Evolutionary conservation across 2,797 vertebrate species (phyloP), one percentile per base, ranked within the genome.

Genomic region (Gallinago stenura): DNA sequence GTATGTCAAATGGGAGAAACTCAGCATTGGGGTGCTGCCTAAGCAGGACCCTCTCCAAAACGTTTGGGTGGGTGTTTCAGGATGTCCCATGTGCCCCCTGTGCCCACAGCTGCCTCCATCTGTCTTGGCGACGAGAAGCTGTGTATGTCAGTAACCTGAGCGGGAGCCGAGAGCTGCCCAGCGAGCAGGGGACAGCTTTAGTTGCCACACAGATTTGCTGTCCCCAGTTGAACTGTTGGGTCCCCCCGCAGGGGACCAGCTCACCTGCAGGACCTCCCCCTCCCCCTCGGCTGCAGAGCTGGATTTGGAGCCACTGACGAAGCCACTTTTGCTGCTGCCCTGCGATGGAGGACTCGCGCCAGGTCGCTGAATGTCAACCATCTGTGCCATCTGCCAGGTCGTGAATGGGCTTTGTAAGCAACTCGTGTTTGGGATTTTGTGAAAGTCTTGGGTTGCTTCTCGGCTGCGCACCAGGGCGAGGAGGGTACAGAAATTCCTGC

Each of bases 401-500:
- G 48, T 28, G 48, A 30, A 16, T 0, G 15, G 68, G n/a, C 37
- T 69, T 10, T 28, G 12, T 11, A 2, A 83, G 72, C 33, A 48
- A n/a, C 28, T 77, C 10, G 0, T 33, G 33, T 3, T 69, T 13
- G 15, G 81, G 77, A 75, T 71, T 46, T 18, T 43, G 18, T 18
- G 73, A 12, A 54, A 6, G 73, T 3, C 51, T 25, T 6, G 70
- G 6, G 39, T 6, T 78, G 65, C 22, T 61, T 22, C 2, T 1
- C 0, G 6, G 31, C 24, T 15, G 12, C 1, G 10, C 37, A 30
- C 48, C 8, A 2, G 17, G 45, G n/a, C 0, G 2, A 16, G 14
- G 18, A 33, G 33, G 17, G 30, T 61, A 64, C 41, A 15, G 54
- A 11, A 24, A 2, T 76, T 56, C 25, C 70, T 39, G 1, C 50